Evolutionary conservation across 2,797 vertebrate genomes (phyloP).

Genomic region (Mareca penelope): DNA sequence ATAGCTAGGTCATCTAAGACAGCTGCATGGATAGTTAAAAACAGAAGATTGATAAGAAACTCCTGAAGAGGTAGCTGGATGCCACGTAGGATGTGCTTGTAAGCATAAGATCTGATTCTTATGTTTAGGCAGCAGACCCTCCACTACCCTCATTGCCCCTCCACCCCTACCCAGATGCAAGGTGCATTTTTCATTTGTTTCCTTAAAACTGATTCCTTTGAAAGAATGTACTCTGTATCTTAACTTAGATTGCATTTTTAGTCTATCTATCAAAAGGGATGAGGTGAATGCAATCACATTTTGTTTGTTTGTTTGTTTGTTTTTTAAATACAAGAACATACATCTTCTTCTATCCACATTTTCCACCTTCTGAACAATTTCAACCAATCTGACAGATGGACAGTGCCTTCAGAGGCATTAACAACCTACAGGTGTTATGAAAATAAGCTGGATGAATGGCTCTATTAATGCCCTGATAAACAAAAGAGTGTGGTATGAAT

Average conservation of each 20-base stretch:
- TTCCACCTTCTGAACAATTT: background rate
- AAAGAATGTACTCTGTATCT: background rate
- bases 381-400: background rate
- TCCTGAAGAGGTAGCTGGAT: background rate
- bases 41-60: background rate
- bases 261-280: background rate
- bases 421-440: background rate
- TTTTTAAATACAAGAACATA: background rate
- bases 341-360: background rate
- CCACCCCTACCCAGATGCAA: background rate
- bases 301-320: background rate
- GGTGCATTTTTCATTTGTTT: background rate
- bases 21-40: accelerated
- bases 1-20: background rate
- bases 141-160: accelerated
- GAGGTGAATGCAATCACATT: background rate
- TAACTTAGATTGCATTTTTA: background rate
- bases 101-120: background rate
- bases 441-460: constrained; percentile 7
- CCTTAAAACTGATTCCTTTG: background rate
- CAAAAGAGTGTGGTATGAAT: background rate
- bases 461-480: background rate
- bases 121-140: background rate
- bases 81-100: background rate
- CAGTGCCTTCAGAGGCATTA: background rate